phyloP scores from a whole-genome alignment of 2,113 vertebrate species.

The Aldabrachelys gigantea region DNA sequence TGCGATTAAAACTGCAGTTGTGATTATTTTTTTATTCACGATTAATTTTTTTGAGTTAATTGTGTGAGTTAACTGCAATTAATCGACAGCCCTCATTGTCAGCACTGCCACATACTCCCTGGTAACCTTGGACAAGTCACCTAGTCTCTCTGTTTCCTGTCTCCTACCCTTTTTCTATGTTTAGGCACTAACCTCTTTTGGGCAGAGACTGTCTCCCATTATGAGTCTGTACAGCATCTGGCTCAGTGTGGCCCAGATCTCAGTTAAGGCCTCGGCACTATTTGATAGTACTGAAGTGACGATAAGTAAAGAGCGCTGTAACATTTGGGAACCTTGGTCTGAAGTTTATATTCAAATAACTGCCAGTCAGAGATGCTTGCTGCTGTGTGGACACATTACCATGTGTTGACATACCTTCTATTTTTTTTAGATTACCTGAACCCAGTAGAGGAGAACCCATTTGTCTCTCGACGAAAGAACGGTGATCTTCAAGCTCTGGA shows the following conservation, averaged over 20 bases:
- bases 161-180: neutral
- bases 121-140: neutral
- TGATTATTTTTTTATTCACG: too few species aligned
- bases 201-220: neutral
- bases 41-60: too few species aligned
- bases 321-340: neutral
- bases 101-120: neutral
- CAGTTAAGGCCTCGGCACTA: neutral
- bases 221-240: neutral
- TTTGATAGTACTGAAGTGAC: neutral
- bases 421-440: constrained; percentile 88
- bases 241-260: neutral
- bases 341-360: neutral
- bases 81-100: too few species aligned
- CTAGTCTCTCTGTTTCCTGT: neutral
- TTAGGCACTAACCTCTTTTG: neutral
- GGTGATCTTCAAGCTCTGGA: constrained; percentile 93
- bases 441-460: constrained; percentile 96
- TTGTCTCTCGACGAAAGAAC: constrained; percentile 91
- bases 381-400: rapidly evolving
- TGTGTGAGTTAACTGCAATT: too few species aligned
- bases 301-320: neutral
- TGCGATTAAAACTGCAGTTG: too few species aligned
- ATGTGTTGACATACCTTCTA: neutral
- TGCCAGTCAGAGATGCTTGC: neutral